Evolutionary conservation across 2,113 vertebrate species (phyloP).

Genomic region (Epinephelus cyanopodus): DNA sequence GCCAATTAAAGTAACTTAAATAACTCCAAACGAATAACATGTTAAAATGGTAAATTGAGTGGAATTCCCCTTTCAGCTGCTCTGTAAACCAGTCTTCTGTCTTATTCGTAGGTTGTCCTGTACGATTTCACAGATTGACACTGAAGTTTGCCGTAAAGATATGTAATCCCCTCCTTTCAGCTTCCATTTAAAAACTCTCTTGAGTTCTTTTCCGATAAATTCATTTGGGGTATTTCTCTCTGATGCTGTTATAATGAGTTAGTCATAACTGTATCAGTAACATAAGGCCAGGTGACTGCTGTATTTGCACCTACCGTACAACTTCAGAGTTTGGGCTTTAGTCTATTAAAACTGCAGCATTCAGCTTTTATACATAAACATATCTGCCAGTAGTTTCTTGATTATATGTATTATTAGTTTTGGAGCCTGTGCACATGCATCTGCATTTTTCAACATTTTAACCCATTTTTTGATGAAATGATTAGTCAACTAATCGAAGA

Average conservation of each 20-base stretch:
- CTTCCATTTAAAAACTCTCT: slow-evolving; percentile 3
- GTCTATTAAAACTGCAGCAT: too few species aligned
- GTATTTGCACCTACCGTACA: background rate
- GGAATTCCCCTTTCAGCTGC: slow-evolving; percentile 13
- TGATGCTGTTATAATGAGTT: background rate
- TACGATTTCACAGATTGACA: slow-evolving; percentile 10
- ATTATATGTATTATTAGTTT: background rate
- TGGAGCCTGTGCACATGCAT: background rate
- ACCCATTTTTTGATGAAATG: too few species aligned
- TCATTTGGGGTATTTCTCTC: background rate
- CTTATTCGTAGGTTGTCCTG: background rate
- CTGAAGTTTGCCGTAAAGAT: slow-evolving; percentile 1
- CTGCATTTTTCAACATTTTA: too few species aligned
- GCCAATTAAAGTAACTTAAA: too few species aligned
- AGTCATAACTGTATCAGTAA: background rate
- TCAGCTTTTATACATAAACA: background rate
- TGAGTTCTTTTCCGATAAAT: slow-evolving; percentile 17
- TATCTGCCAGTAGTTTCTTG: background rate
- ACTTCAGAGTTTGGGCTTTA: background rate
- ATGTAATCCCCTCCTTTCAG: background rate
- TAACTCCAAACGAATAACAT: slow-evolving; percentile 4
- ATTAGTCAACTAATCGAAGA: too few species aligned
- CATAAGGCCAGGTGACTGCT: background rate
- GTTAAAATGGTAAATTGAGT: slow-evolving; percentile 45
- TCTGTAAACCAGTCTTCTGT: slow-evolving; percentile 14